phyloP scores from a whole-genome alignment of 2,113 vertebrate genomes.

The Castor canadensis region DNA sequence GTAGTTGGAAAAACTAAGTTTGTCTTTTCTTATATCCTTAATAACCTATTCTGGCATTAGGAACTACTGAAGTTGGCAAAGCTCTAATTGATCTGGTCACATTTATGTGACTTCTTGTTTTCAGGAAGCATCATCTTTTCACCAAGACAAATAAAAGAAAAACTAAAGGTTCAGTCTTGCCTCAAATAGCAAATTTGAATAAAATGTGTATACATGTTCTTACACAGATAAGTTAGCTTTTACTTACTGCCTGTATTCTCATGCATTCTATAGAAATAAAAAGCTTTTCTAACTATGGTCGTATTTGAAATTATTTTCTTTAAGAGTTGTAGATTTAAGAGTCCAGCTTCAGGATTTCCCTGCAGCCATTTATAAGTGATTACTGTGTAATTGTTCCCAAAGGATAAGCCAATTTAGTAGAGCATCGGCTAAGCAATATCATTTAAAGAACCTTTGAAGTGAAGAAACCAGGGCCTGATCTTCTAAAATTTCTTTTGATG shows the following conservation, averaged over 20 bases:
- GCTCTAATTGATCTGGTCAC: not conserved
- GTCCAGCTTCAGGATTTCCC: slow-evolving; percentile 59
- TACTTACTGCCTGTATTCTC: not conserved
- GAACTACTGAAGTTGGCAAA: not conserved
- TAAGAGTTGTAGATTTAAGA: slow-evolving; percentile 13
- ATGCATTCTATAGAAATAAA: not conserved
- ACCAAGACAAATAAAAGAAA: too few species aligned
- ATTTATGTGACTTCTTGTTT: slow-evolving; percentile 10
- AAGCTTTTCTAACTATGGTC: not conserved
- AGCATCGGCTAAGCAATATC: slow-evolving; percentile 38
- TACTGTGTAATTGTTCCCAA: slow-evolving; percentile 77
- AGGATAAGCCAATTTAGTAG: slow-evolving; percentile 73
- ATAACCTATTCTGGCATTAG: not conserved
- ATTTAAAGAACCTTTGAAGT: slow-evolving; percentile 74
- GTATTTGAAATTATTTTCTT: slow-evolving; percentile 30
- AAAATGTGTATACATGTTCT: not conserved
- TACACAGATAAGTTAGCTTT: not conserved
- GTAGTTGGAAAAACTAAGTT: not conserved
- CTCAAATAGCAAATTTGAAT: not conserved
- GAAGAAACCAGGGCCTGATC: slow-evolving; percentile 39
- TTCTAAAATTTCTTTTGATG: slow-evolving; percentile 52
- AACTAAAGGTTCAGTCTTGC: not conserved
- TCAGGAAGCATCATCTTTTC: not conserved
- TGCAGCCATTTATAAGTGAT: slow-evolving; percentile 69
- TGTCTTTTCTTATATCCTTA: not conserved